Evolutionary conservation across 2,113 vertebrate genomes (phyloP).

Genomic region (Genyomyrus donnyi): DNA sequence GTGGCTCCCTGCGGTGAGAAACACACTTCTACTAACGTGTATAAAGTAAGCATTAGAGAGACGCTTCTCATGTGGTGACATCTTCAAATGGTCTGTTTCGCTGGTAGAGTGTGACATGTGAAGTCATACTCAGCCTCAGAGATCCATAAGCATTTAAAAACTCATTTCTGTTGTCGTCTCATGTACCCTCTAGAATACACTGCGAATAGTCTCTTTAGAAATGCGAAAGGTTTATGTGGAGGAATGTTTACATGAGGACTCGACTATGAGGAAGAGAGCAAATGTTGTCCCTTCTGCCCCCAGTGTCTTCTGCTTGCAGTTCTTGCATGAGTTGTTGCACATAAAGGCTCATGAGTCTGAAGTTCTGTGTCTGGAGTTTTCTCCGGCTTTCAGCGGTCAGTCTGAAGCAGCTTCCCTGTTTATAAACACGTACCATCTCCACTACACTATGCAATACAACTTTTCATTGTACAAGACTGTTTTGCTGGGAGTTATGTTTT

Average conservation of each 20-base stretch:
- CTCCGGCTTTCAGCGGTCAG: slow-evolving; percentile 68
- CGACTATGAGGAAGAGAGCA: not conserved
- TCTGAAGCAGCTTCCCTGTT: not conserved
- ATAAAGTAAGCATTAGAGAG: not conserved
- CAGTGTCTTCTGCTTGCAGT: slow-evolving; percentile 73
- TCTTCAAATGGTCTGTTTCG: not conserved
- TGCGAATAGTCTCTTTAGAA: not conserved
- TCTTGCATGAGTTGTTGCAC: slow-evolving; percentile 67
- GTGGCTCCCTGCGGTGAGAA: slow-evolving; percentile 74
- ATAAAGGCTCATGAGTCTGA: slow-evolving; percentile 84
- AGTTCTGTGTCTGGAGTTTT: slow-evolving; percentile 80
- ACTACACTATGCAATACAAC: not conserved
- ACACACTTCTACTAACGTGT: not conserved
- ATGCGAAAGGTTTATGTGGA: not conserved
- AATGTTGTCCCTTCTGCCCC: not conserved
- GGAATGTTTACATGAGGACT: not conserved
- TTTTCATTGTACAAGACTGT: not conserved
- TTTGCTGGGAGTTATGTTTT: not conserved
- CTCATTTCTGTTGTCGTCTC: not conserved
- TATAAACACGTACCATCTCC: not conserved
- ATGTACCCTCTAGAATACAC: not conserved
- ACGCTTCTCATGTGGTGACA: not conserved
- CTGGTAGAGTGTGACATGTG: not conserved
- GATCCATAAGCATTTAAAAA: not conserved
- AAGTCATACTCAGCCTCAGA: not conserved